Percentiles rank a stretch among this genome's conserved stretches.
phyloP scores from a whole-genome alignment of 2,888 invertebrate genomes.

The Ormia ochracea region DNA sequence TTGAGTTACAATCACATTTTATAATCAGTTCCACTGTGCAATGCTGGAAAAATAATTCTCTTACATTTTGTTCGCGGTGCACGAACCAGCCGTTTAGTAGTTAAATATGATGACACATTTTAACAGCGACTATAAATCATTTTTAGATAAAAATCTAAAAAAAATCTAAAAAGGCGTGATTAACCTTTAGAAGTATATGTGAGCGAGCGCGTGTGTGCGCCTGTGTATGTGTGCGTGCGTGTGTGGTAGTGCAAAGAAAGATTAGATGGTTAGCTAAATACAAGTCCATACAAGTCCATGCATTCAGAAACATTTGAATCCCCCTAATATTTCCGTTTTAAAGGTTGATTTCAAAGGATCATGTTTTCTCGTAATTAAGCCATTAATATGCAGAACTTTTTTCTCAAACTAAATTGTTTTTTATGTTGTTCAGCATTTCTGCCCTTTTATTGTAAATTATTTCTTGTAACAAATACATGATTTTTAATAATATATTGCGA shows the following conservation, averaged over 20 bases:
- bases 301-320: too few species aligned
- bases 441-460: conserved; percentile 21
- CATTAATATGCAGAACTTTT: conserved; percentile 54
- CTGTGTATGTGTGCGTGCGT: too few species aligned
- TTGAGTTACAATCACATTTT: background rate
- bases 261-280: conserved; percentile 6
- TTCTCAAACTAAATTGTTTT: background rate
- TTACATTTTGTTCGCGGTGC: background rate
- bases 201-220: too few species aligned
- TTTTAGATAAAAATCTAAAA: conserved; percentile 39
- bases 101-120: conserved; percentile 42
- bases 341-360: background rate
- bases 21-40: background rate
- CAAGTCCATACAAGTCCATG: too few species aligned
- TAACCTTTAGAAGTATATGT: conserved; percentile 18
- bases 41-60: background rate
- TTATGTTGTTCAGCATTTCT: background rate
- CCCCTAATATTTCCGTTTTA: background rate
- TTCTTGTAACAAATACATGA: conserved; percentile 23
- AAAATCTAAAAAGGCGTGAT: conserved; percentile 41
- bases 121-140: conserved; percentile 25
- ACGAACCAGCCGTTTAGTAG: background rate
- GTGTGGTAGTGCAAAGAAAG: background rate
- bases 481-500: conserved; percentile 10
- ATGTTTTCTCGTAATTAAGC: conserved; percentile 55